A percentile compares a stretch with the other conserved stretches of the same genome.
Evolutionary conservation across 2,888 invertebrate genomes (phyloP).

Genomic region (Cepaea hortensis): DNA sequence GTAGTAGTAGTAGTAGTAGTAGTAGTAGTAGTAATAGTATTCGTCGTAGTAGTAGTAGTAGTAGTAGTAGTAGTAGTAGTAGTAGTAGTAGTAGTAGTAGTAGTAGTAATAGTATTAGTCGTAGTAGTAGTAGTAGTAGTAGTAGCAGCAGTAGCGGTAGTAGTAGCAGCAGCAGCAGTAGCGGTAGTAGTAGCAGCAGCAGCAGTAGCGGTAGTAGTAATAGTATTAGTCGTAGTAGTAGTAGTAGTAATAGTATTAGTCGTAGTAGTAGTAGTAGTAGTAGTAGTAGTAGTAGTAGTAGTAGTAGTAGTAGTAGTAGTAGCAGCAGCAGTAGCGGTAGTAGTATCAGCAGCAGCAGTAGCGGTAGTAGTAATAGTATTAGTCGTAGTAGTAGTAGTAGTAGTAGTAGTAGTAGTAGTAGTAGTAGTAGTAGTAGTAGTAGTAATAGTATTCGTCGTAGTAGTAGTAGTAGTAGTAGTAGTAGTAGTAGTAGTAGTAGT

Average conservation of each 20-base stretch:
- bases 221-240: no score
- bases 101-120: slow-evolving; percentile 17
- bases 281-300: not conserved
- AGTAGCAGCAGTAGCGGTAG: slow-evolving; percentile 2
- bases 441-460: slow-evolving; percentile 10
- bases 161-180: slow-evolving; percentile 9
- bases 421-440: slow-evolving; percentile 22
- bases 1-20: slow-evolving; percentile 29
- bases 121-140: slow-evolving; percentile 15
- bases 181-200: not conserved
- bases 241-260: no score
- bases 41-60: slow-evolving; percentile 24
- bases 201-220: not conserved
- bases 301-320: not conserved
- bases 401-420: slow-evolving; percentile 30
- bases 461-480: slow-evolving; percentile 24
- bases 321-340: not conserved
- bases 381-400: not conserved
- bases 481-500: slow-evolving; percentile 22
- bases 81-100: slow-evolving; percentile 16
- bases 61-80: slow-evolving; percentile 20
- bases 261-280: not conserved
- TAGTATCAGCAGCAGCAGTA: not conserved
- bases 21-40: not conserved
- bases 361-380: not conserved